Percentiles rank a stretch among this genome's conserved stretches.
Evolutionary conservation across 2,113 vertebrate genomes (phyloP).

Genomic region (Lucifuga dentata): DNA sequence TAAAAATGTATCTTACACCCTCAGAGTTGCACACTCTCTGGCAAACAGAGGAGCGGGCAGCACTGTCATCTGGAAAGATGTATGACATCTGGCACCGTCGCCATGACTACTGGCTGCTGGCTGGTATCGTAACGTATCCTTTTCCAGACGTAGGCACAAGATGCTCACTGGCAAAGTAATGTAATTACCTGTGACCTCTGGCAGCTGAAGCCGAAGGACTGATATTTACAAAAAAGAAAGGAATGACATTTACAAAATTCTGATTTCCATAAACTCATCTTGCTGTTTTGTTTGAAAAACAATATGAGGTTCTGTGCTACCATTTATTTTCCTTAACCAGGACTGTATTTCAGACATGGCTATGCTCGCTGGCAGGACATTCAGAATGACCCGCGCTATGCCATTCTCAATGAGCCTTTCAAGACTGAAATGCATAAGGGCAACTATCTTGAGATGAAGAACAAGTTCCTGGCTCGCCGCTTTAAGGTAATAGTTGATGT

Average conservation of each 20-base stretch:
- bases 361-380: slow-evolving; percentile 99
- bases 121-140: slow-evolving; percentile 99
- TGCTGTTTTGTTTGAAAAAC: slow-evolving; percentile 18
- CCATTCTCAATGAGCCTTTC: slow-evolving; percentile 96
- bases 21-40: slow-evolving; percentile 97
- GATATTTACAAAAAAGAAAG: slow-evolving; percentile 39
- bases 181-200: slow-evolving; percentile 31
- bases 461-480: slow-evolving; percentile 96
- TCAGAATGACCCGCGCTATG: slow-evolving; percentile 94
- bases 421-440: slow-evolving; percentile 97
- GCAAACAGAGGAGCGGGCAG: slow-evolving; percentile 96
- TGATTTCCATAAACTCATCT: neutral
- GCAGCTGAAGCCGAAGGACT: slow-evolving; percentile 8
- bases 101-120: slow-evolving; percentile 98
- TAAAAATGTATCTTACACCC: slow-evolving; percentile 18
- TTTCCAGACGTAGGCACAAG: slow-evolving; percentile 29
- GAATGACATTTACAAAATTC: slow-evolving; percentile 12
- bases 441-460: slow-evolving; percentile 99
- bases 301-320: slow-evolving; percentile 9
- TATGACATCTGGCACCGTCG: slow-evolving; percentile 98
- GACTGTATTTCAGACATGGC: slow-evolving; percentile 85
- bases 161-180: slow-evolving; percentile 16
- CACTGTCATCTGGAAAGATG: slow-evolving; percentile 94
- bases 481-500: slow-evolving; percentile 89
- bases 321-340: slow-evolving; percentile 60